Percentiles rank a stretch among this genome's conserved stretches.
These are phyloP conservation scores for Limnephilus auricula DNA, from an alignment of 2,888 invertebrate species.

Conservation along the genomic window DNA sequence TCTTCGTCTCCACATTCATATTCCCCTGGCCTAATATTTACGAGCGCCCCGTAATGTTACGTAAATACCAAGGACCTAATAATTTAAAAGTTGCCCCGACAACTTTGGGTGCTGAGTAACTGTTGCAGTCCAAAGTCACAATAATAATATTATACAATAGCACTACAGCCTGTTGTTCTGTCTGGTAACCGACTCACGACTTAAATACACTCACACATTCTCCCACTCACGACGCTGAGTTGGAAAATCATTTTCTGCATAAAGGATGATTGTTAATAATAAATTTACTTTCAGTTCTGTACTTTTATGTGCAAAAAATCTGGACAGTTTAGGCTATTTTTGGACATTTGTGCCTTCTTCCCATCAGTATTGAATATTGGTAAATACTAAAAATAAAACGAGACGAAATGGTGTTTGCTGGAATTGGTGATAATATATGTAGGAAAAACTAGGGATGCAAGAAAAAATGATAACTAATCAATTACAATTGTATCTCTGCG, in stretches of 20 bases:
- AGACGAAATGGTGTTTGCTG: too few relatives aligned
- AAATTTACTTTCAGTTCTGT: not conserved
- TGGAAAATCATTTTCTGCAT: not conserved
- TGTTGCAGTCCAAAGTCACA: conserved; percentile 40
- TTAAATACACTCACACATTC: too few relatives aligned
- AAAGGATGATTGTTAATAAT: conserved; percentile 18
- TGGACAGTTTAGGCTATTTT: too few relatives aligned
- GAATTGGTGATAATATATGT: too few relatives aligned
- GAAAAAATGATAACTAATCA: too few relatives aligned
- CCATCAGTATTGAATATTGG: too few relatives aligned
- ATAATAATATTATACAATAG: not conserved
- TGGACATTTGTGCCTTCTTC: too few relatives aligned
- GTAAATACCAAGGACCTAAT: conserved; percentile 54
- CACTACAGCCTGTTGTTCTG: not conserved
- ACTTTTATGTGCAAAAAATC: too few relatives aligned
- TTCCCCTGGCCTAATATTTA: not conserved
- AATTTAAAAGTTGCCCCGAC: conserved; percentile 56
- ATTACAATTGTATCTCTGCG: too few relatives aligned
- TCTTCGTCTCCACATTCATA: not conserved
- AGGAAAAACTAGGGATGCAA: too few relatives aligned
- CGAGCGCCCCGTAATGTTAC: conserved; percentile 45
- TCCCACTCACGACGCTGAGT: too few relatives aligned
- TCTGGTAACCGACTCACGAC: not conserved
- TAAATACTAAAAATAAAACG: too few relatives aligned
- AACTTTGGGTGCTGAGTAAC: conserved; percentile 56